These are phyloP conservation scores for Cheiracanthium punctorium DNA, from an alignment of 2,888 invertebrate species.

Conservation along the genomic window DNA sequence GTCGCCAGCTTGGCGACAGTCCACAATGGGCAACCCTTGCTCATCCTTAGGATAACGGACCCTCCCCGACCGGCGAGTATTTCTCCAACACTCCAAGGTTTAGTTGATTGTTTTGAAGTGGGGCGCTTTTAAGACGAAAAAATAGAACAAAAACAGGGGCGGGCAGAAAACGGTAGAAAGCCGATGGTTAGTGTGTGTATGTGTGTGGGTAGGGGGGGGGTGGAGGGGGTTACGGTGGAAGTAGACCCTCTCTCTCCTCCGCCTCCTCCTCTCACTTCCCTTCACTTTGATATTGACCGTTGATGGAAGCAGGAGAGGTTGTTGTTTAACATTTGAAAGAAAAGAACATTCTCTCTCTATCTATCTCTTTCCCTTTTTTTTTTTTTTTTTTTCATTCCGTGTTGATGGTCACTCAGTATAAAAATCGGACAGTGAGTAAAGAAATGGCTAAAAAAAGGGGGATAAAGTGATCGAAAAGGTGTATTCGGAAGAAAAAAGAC, in stretches of 20 bases:
- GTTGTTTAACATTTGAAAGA: conserved; percentile 5
- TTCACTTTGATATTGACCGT: neutral
- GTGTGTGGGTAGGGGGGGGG: no score
- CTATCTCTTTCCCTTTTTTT: no score
- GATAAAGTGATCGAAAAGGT: neutral
- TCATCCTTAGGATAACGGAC: conserved; percentile 48
- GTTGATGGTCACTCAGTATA: neutral
- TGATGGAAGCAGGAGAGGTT: neutral
- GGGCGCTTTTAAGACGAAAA: conserved; percentile 40
- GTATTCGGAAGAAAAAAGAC: neutral
- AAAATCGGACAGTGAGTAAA: neutral
- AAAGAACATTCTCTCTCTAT: no score
- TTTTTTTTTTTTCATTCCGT: neutral
- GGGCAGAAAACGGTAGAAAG: conserved; percentile 19
- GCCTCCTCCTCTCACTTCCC: neutral
- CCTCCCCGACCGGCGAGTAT: conserved; percentile 58
- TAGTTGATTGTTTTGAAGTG: conserved; percentile 67
- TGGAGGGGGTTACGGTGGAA: conserved; percentile 37
- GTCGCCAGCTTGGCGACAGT: conserved; percentile 43
- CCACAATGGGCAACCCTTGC: conserved; percentile 7
- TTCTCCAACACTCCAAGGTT: conserved; percentile 56
- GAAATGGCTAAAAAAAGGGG: no score
- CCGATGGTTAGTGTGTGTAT: conserved; percentile 40
- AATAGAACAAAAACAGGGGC: conserved; percentile 53
- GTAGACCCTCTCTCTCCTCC: neutral